A percentile compares a stretch with the other conserved stretches of the same genome.
These are phyloP conservation scores for Psilanteris sp. DNA, from an alignment of 1,140 invertebrate genomes.

Conservation along the genomic window DNA sequence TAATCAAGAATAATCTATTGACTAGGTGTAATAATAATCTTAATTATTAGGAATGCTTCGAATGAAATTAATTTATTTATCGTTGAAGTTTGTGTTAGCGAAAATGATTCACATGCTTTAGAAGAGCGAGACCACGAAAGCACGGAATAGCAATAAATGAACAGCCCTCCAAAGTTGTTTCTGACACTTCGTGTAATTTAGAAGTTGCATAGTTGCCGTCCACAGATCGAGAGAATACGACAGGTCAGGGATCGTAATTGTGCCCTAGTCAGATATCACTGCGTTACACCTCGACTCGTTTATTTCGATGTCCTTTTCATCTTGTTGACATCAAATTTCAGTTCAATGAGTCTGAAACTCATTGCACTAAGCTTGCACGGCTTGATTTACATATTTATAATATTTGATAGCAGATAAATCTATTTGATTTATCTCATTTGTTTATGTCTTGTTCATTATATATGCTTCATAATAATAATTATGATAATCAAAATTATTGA, in stretches of 20 bases:
- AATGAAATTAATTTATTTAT: conserved; percentile 60
- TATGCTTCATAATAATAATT: no score
- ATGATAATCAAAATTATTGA: no score
- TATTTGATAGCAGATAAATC: no score
- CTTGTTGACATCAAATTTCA: conserved; percentile 39
- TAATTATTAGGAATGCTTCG: no score
- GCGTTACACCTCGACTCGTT: conserved; percentile 23
- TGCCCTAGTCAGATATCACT: conserved; percentile 51
- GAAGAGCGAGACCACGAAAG: conserved; percentile 39
- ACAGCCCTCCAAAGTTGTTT: conserved; percentile 57
- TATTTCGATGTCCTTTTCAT: conserved; percentile 50
- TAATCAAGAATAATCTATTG: no score
- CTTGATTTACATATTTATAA: no score
- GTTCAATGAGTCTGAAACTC: conserved; percentile 11
- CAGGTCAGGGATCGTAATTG: conserved; percentile 59
- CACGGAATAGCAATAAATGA: conserved; percentile 53
- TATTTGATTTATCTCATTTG: no score
- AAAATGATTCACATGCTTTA: not conserved
- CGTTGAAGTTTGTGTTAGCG: conserved; percentile 22
- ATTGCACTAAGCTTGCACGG: no score
- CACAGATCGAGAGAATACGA: conserved; percentile 61
- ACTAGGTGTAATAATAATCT: no score
- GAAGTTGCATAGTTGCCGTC: conserved; percentile 59
- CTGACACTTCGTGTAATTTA: conserved; percentile 62
- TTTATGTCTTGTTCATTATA: no score